phyloP scores from a whole-genome alignment of 2,797 vertebrate species.

The Naso thynnoides region DNA sequence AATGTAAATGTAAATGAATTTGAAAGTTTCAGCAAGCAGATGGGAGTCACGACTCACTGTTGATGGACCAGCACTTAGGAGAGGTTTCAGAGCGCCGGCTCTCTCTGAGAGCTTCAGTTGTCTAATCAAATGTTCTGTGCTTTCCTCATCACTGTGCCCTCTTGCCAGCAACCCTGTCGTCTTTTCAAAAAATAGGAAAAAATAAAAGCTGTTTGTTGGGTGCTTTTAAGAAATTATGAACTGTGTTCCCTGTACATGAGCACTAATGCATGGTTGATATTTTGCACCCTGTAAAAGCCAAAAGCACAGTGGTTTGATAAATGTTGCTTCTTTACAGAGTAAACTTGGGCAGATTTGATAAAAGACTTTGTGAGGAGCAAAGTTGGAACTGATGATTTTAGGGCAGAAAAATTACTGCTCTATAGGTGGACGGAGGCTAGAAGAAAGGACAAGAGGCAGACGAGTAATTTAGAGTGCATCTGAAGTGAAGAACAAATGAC shows the following conservation, averaged over 20 bases:
- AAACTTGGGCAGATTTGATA: constrained; percentile 33
- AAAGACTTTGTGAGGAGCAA: constrained; percentile 29
- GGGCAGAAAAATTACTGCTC: background rate
- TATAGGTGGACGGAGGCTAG: background rate
- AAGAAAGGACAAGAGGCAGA: background rate
- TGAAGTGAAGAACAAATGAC: background rate
- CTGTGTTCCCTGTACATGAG: constrained; percentile 31
- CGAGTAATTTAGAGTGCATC: constrained; percentile 2
- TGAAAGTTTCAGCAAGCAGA: constrained; percentile 52
- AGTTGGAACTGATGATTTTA: constrained; percentile 6
- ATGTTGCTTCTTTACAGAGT: constrained; percentile 24
- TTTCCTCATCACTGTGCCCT: constrained; percentile 46
- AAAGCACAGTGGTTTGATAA: constrained; percentile 35
- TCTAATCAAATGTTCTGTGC: constrained; percentile 59
- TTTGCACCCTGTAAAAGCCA: constrained; percentile 60
- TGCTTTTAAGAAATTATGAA: constrained; percentile 77
- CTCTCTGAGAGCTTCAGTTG: constrained; percentile 34
- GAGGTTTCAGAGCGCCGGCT: constrained; percentile 32
- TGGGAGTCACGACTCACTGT: constrained; percentile 39
- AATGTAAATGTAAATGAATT: constrained; percentile 65
- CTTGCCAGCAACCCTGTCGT: constrained; percentile 42
- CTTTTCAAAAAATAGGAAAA: constrained; percentile 24
- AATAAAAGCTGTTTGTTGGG: constrained; percentile 47
- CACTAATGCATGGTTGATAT: constrained; percentile 57
- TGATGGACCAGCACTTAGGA: constrained; percentile 59